These are phyloP conservation scores for Anhinga rufa DNA, from an alignment of 2,113 vertebrate species.

Conservation along the genomic window DNA sequence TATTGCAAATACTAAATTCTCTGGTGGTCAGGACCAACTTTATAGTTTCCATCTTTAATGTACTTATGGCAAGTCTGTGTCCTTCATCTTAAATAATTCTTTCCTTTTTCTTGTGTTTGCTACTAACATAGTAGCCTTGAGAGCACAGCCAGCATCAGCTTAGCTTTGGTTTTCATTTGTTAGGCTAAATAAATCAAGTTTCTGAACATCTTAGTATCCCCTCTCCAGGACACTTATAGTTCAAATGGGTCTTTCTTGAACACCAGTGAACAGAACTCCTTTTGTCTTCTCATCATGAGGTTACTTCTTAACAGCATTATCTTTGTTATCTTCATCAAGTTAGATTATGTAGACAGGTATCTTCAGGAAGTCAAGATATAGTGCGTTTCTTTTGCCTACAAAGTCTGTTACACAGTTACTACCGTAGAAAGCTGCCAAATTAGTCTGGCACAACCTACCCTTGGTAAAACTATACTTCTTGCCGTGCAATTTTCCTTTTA, in stretches of 20 bases:
- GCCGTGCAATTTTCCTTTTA: background rate
- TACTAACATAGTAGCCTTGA: background rate
- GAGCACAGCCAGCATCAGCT: background rate
- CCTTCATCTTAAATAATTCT: background rate
- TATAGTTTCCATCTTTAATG: background rate
- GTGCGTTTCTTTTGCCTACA: background rate
- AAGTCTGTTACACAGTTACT: background rate
- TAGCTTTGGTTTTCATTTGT: background rate
- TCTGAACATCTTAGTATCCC: background rate
- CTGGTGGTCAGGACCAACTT: background rate
- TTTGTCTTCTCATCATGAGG: background rate
- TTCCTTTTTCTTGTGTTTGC: background rate
- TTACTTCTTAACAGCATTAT: background rate
- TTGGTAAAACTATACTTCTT: background rate
- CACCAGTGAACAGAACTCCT: background rate
- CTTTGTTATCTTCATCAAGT: background rate
- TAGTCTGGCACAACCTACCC: background rate
- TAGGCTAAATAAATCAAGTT: background rate
- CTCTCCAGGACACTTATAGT: background rate
- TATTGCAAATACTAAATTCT: background rate
- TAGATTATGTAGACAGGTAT: background rate
- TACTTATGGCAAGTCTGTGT: background rate
- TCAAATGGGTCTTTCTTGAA: background rate
- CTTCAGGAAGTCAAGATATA: background rate
- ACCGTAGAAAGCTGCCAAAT: background rate